Percentiles rank a stretch among this genome's conserved stretches.
Conservation (phyloP, 2,113 vertebrate species). For the Elephantulus edwardii region DNA sequence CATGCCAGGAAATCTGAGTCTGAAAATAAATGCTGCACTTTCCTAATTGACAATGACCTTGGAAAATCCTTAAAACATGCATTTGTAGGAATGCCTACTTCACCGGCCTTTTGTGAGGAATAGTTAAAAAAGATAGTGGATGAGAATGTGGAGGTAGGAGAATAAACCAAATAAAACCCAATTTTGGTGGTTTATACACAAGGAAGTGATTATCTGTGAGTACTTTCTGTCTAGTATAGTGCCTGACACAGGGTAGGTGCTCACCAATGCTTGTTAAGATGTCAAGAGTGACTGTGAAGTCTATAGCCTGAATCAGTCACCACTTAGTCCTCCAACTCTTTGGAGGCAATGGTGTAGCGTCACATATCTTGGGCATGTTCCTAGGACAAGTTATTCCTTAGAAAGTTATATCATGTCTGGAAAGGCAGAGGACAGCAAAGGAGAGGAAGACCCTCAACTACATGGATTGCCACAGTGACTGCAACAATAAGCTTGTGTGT, state of each 20-base stretch:
- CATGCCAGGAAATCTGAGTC: neutral
- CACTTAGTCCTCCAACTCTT: no score
- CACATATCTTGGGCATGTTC: no score
- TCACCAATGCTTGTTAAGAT: neutral
- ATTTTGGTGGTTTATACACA: neutral
- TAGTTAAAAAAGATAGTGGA: neutral
- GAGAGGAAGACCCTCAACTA: no score
- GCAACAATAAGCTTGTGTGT: no score
- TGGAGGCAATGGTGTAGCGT: no score
- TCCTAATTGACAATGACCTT: neutral
- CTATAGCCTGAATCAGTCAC: no score
- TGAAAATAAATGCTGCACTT: neutral
- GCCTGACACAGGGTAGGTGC: neutral
- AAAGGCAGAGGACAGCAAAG: no score
- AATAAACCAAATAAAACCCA: neutral
- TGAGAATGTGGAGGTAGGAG: neutral
- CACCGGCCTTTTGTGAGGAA: neutral
- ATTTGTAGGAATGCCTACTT: neutral
- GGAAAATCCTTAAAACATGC: neutral
- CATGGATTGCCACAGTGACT: no score
- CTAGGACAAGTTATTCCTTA: no score
- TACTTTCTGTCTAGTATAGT: no score
- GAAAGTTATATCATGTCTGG: no score
- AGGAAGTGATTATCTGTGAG: neutral
- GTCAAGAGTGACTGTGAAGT: neutral